Conservation (phyloP, 2,888 invertebrate genomes). For the Tachystola acroxantha region DNA sequence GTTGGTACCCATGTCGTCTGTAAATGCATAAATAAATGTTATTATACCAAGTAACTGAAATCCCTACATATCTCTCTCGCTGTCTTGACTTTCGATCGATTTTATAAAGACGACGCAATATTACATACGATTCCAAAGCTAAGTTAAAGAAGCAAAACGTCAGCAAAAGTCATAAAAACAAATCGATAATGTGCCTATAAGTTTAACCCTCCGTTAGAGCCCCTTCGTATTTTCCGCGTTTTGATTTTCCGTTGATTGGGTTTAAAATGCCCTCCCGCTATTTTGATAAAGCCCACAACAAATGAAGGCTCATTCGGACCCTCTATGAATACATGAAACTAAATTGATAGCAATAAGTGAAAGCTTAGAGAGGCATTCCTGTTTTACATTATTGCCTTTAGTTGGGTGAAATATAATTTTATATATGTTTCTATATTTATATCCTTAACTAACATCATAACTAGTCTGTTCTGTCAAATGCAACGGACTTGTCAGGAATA, state of each 20-base stretch:
- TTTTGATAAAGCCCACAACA: constrained; percentile 61
- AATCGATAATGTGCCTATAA: constrained; percentile 72
- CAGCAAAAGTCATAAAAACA: constrained; percentile 69
- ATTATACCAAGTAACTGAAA: too few species aligned
- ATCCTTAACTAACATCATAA: too few species aligned
- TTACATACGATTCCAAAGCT: too few species aligned
- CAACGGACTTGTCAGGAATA: too few species aligned
- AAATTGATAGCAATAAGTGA: constrained; percentile 22
- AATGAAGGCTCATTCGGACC: constrained; percentile 45
- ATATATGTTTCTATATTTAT: too few species aligned
- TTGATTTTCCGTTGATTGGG: constrained; percentile 75
- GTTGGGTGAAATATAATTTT: too few species aligned
- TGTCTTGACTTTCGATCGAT: too few species aligned
- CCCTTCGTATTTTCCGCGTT: constrained; percentile 73
- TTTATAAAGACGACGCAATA: too few species aligned
- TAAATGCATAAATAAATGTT: too few species aligned
- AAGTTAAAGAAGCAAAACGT: constrained; percentile 34
- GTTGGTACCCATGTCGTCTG: too few species aligned
- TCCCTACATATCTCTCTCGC: too few species aligned
- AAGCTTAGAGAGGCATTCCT: constrained; percentile 7
- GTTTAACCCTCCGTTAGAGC: constrained; percentile 71
- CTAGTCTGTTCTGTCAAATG: too few species aligned
- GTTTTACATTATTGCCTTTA: not conserved
- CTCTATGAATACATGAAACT: constrained; percentile 42
- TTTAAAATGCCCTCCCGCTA: constrained; percentile 68